Evolutionary conservation across 92 coral and sea anemone species (phyloP), one percentile per base, ranked within the genome.

Genomic region (Plumapathes pennacea): DNA sequence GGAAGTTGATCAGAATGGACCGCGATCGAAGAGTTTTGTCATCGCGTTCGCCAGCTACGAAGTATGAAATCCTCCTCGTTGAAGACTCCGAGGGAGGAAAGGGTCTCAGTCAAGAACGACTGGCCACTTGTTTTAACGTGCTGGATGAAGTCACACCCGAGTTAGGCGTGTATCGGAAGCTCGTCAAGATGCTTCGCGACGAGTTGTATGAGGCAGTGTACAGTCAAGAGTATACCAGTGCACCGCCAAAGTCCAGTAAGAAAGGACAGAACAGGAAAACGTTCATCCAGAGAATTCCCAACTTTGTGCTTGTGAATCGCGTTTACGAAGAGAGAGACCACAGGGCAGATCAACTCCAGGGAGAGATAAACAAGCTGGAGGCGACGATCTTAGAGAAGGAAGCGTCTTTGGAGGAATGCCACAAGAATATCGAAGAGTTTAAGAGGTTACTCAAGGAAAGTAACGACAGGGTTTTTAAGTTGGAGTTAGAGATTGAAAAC

Each of bases 161-260:
- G 45, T 46, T 94, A 33, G 96, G 99, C 13, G 90, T 88, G 17
- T 88, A 94, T 38, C 89, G 89, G 23, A 85, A 80, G 41, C 74
- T 94, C 46, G 74, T 94, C 65, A 66, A 66, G 33, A 81, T 88
- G 87, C 75, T 94, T 3, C 88, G 99, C 32, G 96, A 84, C 30
- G 89, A 94, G 40, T 59, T 88, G 3, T 94, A 94, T 85, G 82
- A 85, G 7, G 94, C 96, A 9, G 94, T 94, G n/a, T 88, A 80
- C 40, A 94, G 99, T 40, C 64, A 72, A 42, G 94, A 94, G 27
- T 94, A 94, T 49, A 94, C 99, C 12, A 78, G 90, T 5, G 38
- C 68, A 19, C 83, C 85, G 2, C 89, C 95, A 9, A n/a, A n/a
- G n/a, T n/a, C n/a, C n/a, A n/a, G n/a, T n/a, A 77, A 76, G 39